Base-by-base conservation (phyloP, 2,888 invertebrate species). In the Bellardia bayeri region DNA sequence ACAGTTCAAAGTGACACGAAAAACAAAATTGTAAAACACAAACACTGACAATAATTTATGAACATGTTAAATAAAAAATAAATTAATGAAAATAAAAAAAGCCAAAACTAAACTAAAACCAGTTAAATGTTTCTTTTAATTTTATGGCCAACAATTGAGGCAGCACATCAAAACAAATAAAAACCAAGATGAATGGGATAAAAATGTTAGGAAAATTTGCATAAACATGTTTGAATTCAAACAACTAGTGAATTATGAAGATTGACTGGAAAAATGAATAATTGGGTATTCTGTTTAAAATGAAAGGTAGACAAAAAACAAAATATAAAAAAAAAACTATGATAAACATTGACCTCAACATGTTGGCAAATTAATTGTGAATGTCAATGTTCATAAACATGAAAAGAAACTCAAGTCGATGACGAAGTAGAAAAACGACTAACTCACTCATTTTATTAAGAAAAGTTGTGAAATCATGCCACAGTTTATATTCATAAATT, bases 41-140 rank as follows among this genome's bases (percentile, higher is more conserved):
- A 71, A 61, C 54, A 45, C 66, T 82, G 85, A 85, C 87, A 82
- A 79, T 87, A 82, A 87, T 87, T 87, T 82, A 87, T 87, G 87
- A 84, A 71, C 69, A 84, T 76, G 79, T 75, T 82, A 42, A 76
- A 82, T 42, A 56, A 72, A 72, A 11, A 9, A 45, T 23, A 45
- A 45, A 45, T 7, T 2, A 54, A 42, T 8, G 66, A 76, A 82
- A 82, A 33, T 49, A 13, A 54, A 14, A 51, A 66, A 54, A 66
- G 2, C 33, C 45, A 42, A 56, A 42, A 56, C 8, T 9, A 56
- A 42, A 56, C 8, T 9, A 40, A 82, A 82, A 74, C 40, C 68
- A 61, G 66, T 68, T 54, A 80, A 58, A 71, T 37, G 11, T 16
- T 82, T 82, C 58, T 37, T 37, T 71, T 49, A n/a, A 64, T 51